Base-by-base conservation (phyloP, 2,888 invertebrate species). In the Lymantria monacha region DNA sequence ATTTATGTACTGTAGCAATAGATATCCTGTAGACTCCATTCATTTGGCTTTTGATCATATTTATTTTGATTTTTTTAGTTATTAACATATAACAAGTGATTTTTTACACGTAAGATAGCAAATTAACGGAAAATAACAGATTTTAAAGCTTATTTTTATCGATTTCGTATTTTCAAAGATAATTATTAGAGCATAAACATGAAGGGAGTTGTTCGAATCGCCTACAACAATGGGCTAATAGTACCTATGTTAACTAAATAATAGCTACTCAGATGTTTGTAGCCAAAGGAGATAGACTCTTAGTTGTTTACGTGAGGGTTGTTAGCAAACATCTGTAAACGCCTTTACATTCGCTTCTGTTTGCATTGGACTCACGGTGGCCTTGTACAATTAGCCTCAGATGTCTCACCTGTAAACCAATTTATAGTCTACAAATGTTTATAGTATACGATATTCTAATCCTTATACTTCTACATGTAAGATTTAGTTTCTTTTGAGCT, bases 241-340 rank as follows among this genome's bases (percentile, higher is more conserved):
- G 5, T 22, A 2, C 5, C 22, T 22, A 22, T 33, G 1, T 33
- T 33, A 33, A 10, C 59, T 55, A 61, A 49, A 61, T 55, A 61
- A 50, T 51, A 55, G 59, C 47, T 52, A 55, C 49, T 51, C 59
- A 55, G 44, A 44, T 49, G 50, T 61, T 57, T 57, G 51, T 63
- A 62, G 74, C 75, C 71, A 79, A 81, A 86, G 85, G 83, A 81
- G 70, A 76, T 76, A 76, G 72, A 74, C 79, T 75, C 61, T 66
- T 73, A 74, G 75, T 76, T 87, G 85, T 89, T 89, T 88, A 86
- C 85, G 85, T 86, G 85, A 79, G 87, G 87, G 84, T 79, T 77
- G 81, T 85, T 79, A 66, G 81, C 83, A 85, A 85, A 88, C 85
- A 88, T 83, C 82, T 84, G 83, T 81, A 78, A 79, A 81, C 81